Evolutionary conservation across 2,888 invertebrate genomes (phyloP).

Genomic region (Parnassius glacialis): DNA sequence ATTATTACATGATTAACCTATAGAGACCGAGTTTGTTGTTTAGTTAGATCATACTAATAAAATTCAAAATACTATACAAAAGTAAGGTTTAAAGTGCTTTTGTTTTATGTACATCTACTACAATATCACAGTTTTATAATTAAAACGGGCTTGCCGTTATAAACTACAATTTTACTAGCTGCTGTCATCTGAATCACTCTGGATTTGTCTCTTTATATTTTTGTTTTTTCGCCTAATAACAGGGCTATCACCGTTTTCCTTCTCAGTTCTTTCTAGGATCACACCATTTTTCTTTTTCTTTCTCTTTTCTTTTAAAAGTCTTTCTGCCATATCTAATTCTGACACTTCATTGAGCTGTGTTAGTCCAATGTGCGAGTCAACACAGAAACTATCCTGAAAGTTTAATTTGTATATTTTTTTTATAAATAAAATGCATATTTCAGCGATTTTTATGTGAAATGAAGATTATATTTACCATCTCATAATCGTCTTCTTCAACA

Average conservation of each 20-base stretch:
- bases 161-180: constrained; percentile 35
- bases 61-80: neutral
- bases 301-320: constrained; percentile 64
- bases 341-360: constrained; percentile 71
- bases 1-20: constrained; percentile 13
- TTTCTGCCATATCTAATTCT: constrained; percentile 84
- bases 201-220: constrained; percentile 51
- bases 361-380: constrained; percentile 79
- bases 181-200: constrained; percentile 73
- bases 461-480: constrained; percentile 58
- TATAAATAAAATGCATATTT: neutral
- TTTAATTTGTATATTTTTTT: constrained; percentile 2
- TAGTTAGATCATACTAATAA: neutral
- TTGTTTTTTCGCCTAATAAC: constrained; percentile 51
- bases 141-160: constrained; percentile 32
- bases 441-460: neutral
- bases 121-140: constrained; percentile 49
- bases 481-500: constrained; percentile 74
- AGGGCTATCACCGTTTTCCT: constrained; percentile 53
- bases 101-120: constrained; percentile 5
- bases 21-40: neutral
- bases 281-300: constrained; percentile 43
- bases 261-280: constrained; percentile 6
- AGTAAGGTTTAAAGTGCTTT: neutral
- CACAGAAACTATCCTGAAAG: constrained; percentile 84